Percentiles rank a stretch among this genome's conserved stretches.
These are phyloP conservation scores for Tachina lurida DNA, from an alignment of 2,888 invertebrate genomes.

Conservation along the genomic window DNA sequence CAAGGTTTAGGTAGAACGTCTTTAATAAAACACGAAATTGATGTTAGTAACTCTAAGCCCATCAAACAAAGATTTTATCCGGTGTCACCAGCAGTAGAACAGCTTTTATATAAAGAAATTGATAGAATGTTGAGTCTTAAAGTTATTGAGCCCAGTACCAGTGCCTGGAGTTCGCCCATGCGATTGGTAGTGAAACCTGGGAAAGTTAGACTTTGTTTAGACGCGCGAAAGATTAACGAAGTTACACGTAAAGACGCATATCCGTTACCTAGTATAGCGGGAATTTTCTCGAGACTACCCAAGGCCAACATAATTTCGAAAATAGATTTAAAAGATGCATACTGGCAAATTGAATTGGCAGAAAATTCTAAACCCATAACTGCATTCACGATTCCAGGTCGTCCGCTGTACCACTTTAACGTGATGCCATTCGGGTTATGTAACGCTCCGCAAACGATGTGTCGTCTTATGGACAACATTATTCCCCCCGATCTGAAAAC, in stretches of 20 bases:
- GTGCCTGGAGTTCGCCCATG: slow-evolving; percentile 52
- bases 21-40: slow-evolving; percentile 60
- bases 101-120: slow-evolving; percentile 11
- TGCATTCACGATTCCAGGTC: background rate
- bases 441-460: too few relatives aligned
- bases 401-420: too few relatives aligned
- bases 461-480: background rate
- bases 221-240: slow-evolving; percentile 33
- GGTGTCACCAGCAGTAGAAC: slow-evolving; percentile 1
- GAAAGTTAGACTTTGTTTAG: slow-evolving; percentile 48
- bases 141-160: slow-evolving; percentile 74
- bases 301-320: too few relatives aligned
- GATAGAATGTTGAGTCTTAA: slow-evolving; percentile 74
- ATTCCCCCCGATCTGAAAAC: background rate
- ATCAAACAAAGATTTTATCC: slow-evolving; percentile 70
- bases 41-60: slow-evolving; percentile 61
- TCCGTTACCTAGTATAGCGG: too few relatives aligned
- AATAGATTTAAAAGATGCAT: background rate
- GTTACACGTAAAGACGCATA: background rate
- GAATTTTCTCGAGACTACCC: too few relatives aligned
- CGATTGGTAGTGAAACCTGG: slow-evolving; percentile 37
- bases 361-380: background rate
- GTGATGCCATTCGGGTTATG: too few relatives aligned
- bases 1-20: slow-evolving; percentile 63
- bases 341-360: background rate